A percentile compares a stretch with the other conserved stretches of the same genome.
phyloP scores from a whole-genome alignment of 2,888 invertebrate species.

The Nasonovia ribisnigri region DNA sequence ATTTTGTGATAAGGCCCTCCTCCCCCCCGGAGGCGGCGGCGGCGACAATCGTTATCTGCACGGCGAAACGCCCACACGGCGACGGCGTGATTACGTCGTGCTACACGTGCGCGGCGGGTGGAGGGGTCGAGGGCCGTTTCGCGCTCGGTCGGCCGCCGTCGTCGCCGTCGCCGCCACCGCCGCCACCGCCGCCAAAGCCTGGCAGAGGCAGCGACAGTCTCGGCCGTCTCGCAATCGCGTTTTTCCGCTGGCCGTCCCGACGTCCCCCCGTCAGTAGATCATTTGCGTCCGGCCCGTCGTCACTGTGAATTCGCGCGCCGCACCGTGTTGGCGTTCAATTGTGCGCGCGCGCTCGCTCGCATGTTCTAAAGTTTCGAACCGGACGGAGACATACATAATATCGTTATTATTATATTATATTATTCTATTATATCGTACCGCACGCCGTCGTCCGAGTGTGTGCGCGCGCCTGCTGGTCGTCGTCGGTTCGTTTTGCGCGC shows the following conservation, averaged over 20 bases:
- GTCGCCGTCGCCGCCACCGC: neutral
- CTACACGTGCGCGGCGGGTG: accelerated
- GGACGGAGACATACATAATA: neutral
- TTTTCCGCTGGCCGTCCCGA: neutral
- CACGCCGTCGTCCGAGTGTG: neutral
- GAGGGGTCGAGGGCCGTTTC: neutral
- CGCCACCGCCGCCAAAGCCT: too few relatives aligned
- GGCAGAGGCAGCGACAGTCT: neutral
- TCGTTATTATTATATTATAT: too few relatives aligned
- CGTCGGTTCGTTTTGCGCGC: neutral
- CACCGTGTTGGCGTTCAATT: neutral
- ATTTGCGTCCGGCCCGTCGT: neutral
- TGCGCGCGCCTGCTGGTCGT: constrained; percentile 9
- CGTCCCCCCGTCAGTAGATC: constrained; percentile 8
- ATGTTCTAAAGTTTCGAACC: neutral
- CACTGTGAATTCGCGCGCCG: neutral
- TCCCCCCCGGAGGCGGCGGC: neutral
- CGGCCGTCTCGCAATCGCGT: neutral
- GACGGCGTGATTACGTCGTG: neutral
- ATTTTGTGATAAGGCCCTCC: neutral
- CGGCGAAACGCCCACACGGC: neutral
- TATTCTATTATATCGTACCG: neutral
- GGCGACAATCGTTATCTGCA: constrained; percentile 9
- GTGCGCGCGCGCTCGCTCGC: neutral
- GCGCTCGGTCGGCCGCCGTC: neutral